Conservation (phyloP, 2,113 vertebrate species). For the Nesoenas mayeri region DNA sequence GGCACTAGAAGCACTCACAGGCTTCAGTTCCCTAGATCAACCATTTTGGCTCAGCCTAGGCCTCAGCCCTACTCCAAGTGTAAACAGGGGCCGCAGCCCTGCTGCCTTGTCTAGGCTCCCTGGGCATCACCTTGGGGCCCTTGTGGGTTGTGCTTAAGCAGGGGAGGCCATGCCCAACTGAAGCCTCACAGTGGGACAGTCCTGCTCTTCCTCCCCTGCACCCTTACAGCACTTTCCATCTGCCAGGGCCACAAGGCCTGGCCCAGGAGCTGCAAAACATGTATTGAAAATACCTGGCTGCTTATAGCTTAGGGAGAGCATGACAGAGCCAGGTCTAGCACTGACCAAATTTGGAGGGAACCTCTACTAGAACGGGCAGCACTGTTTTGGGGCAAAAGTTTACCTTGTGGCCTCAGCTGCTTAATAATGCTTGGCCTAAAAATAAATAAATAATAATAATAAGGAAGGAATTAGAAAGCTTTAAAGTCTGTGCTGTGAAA, state of each 20-base stretch:
- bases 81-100: accelerated
- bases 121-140: accelerated
- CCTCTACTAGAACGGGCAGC: background rate
- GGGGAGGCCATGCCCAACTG: background rate
- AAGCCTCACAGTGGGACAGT: accelerated
- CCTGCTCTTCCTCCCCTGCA: background rate
- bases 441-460: background rate
- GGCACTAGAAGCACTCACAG: background rate
- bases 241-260: no score
- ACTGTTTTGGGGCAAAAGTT: background rate
- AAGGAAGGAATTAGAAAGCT: background rate
- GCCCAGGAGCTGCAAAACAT: accelerated
- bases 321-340: accelerated
- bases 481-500: background rate
- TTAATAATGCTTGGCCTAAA: background rate
- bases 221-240: accelerated
- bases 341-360: background rate
- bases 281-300: background rate
- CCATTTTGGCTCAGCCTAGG: background rate
- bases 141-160: accelerated
- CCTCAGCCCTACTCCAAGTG: accelerated
- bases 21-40: background rate
- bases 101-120: background rate
- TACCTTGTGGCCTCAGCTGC: background rate
- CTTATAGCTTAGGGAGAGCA: accelerated